Conservation (phyloP, 2,113 vertebrate genomes). For the Oostethus manadensis region DNA sequence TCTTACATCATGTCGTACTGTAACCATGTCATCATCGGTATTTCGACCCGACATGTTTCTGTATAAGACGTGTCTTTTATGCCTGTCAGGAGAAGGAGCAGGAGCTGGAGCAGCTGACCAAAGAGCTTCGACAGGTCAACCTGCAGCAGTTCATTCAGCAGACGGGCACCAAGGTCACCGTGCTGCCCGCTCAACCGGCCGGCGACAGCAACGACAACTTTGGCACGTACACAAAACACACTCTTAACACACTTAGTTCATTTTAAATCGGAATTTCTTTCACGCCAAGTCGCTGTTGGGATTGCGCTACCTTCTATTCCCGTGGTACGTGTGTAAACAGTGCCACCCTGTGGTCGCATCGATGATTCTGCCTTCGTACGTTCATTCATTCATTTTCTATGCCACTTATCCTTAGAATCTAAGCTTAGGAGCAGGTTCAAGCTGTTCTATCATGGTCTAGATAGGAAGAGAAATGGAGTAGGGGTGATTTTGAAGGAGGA, state of each 20-base stretch:
- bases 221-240: slow-evolving; percentile 57
- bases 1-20: slow-evolving; percentile 17
- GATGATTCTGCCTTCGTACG: too few species aligned
- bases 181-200: slow-evolving; percentile 81
- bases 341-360: slow-evolving; percentile 41
- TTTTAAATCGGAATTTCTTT: too few species aligned
- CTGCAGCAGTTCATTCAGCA: slow-evolving; percentile 97
- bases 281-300: too few species aligned
- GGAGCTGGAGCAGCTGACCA: slow-evolving; percentile 91
- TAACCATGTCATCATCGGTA: too few species aligned
- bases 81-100: slow-evolving; percentile 83
- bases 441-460: too few species aligned
- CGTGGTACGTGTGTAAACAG: slow-evolving; percentile 17
- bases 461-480: too few species aligned
- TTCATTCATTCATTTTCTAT: too few species aligned
- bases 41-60: slow-evolving; percentile 11
- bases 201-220: slow-evolving; percentile 64
- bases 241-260: background rate
- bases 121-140: slow-evolving; percentile 93
- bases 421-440: too few species aligned
- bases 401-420: too few species aligned
- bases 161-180: slow-evolving; percentile 90
- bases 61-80: background rate
- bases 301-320: background rate
- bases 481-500: too few species aligned